These are phyloP conservation scores for Euleptes europaea DNA, from an alignment of 2,113 vertebrate genomes.

Conservation along the genomic window DNA sequence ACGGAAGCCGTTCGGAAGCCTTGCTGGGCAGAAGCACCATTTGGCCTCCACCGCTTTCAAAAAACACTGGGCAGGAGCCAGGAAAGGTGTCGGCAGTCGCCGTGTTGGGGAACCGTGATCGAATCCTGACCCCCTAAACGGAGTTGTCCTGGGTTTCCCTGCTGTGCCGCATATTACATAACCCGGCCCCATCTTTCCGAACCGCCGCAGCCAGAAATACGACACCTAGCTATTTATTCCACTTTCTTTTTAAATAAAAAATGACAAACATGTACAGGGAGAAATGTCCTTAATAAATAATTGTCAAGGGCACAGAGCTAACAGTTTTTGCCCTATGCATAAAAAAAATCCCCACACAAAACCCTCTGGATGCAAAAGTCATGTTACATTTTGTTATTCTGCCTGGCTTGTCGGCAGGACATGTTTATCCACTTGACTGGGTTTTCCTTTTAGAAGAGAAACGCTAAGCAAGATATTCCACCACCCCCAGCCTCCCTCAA, in stretches of 20 bases:
- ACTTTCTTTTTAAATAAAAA: neutral
- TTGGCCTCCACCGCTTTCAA: no score
- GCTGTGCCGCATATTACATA: no score
- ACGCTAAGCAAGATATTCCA: neutral
- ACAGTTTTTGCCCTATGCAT: neutral
- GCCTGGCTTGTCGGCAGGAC: constrained; percentile 12
- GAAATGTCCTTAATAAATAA: constrained; percentile 21
- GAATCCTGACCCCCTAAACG: no score
- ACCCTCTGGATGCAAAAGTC: neutral
- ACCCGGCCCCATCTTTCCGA: neutral
- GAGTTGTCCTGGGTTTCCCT: no score
- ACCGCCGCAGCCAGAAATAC: neutral
- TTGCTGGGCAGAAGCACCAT: no score
- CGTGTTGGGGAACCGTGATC: no score
- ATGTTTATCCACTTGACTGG: constrained; percentile 19
- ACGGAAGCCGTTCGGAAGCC: no score
- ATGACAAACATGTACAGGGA: constrained; percentile 1
- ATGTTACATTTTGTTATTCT: constrained; percentile 25
- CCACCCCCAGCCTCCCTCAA: neutral
- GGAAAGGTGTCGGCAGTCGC: no score
- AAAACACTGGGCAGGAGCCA: no score
- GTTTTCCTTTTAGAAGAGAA: neutral
- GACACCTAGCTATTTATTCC: neutral
- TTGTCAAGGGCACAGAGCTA: constrained; percentile 22
- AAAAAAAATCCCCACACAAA: neutral